These are phyloP conservation scores for Amblyopsis rosae DNA, from an alignment of 2,113 vertebrate species.

Conservation along the genomic window DNA sequence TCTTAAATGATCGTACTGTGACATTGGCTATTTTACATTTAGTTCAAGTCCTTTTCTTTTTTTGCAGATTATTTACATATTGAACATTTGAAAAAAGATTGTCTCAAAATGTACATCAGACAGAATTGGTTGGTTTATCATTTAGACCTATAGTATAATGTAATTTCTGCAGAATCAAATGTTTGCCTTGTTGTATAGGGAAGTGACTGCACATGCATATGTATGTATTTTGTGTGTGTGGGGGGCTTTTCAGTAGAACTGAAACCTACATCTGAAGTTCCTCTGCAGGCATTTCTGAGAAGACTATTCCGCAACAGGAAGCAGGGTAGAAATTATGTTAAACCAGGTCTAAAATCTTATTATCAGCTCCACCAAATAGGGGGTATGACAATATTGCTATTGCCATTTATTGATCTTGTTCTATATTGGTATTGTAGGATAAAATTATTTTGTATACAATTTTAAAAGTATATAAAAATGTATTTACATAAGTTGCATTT, in stretches of 20 bases:
- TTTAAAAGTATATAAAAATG: too few species aligned
- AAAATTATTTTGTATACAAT: too few species aligned
- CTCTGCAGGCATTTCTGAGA: slow-evolving; percentile 51
- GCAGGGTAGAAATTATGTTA: slow-evolving; percentile 57
- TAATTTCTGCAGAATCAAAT: background rate
- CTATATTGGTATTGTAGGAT: too few species aligned
- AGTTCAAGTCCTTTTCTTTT: background rate
- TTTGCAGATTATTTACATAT: too few species aligned
- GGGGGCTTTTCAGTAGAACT: slow-evolving; percentile 59
- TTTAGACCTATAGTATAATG: background rate
- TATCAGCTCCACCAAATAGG: background rate
- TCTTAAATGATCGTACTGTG: too few species aligned
- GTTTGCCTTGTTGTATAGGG: slow-evolving; percentile 23
- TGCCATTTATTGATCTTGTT: too few species aligned
- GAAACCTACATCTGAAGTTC: slow-evolving; percentile 55
- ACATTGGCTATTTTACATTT: too few species aligned
- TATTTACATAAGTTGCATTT: too few species aligned
- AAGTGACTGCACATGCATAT: slow-evolving; percentile 21
- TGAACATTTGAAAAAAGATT: too few species aligned
- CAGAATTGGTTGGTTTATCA: too few species aligned
- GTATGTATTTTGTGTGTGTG: background rate
- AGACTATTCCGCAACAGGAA: slow-evolving; percentile 64
- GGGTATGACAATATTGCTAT: too few species aligned
- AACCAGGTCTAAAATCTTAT: slow-evolving; percentile 9
- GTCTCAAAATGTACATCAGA: too few species aligned